Evolutionary conservation across 2,888 invertebrate species (phyloP).

Genomic region (Conops quadrifasciatus): DNA sequence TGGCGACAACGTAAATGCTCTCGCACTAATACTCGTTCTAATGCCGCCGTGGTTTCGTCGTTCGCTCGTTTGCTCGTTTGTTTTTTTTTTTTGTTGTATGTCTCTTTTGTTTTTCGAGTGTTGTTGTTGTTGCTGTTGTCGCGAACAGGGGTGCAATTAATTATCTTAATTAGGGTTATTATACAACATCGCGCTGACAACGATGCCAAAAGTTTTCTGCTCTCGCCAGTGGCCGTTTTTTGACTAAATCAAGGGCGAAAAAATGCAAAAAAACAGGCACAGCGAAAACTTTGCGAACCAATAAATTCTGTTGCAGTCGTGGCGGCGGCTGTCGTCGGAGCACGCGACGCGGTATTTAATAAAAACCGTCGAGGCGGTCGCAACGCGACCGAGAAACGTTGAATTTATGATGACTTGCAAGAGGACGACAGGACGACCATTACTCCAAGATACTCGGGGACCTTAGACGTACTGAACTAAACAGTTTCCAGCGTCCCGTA

Average conservation of each 20-base stretch:
- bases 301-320: constrained; percentile 35
- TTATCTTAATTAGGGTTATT: constrained; percentile 65
- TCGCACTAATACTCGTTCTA: not conserved
- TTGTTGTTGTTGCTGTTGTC: constrained; percentile 17
- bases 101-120: not conserved
- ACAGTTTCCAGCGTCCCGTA: no score
- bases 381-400: not conserved
- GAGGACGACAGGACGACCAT: not conserved
- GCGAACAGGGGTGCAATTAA: constrained; percentile 55
- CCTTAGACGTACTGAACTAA: not conserved
- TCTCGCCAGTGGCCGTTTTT: constrained; percentile 10
- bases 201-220: constrained; percentile 58
- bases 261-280: constrained; percentile 15
- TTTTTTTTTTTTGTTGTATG: no score
- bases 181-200: constrained; percentile 62
- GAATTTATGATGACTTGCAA: constrained; percentile 20
- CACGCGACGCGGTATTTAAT: constrained; percentile 48
- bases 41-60: not conserved
- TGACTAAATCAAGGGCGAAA: constrained; percentile 10
- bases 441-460: not conserved
- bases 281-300: constrained; percentile 52
- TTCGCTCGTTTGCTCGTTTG: no score
- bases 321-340: constrained; percentile 32
- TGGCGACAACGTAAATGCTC: not conserved
- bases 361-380: constrained; percentile 33